These are phyloP conservation scores for Euphydryas editha DNA, from an alignment of 2,888 invertebrate genomes.

Conservation along the genomic window DNA sequence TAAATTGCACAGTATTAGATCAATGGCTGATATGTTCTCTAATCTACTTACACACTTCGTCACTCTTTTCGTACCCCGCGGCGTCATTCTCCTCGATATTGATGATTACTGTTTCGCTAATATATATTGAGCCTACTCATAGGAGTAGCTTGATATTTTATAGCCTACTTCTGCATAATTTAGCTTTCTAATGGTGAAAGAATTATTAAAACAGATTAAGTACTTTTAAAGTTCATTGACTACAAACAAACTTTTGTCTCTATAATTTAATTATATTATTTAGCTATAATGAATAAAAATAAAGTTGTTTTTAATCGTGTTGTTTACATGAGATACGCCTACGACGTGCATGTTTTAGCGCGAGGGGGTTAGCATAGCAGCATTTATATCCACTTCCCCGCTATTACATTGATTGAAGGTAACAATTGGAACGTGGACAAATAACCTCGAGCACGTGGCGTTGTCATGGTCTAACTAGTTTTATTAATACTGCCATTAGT, in stretches of 20 bases:
- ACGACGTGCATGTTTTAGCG: background rate
- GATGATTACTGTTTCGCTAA: background rate
- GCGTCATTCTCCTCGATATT: background rate
- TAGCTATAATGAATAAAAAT: too few species aligned
- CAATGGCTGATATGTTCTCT: background rate
- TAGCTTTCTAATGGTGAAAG: too few species aligned
- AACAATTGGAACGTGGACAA: conserved; percentile 49
- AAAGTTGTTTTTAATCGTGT: background rate
- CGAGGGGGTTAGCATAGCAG: conserved; percentile 21
- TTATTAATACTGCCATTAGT: conserved; percentile 42
- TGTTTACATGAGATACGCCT: background rate
- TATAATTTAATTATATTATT: too few species aligned
- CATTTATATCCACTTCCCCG: conserved; percentile 27
- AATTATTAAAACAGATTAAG: too few species aligned
- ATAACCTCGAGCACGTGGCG: conserved; percentile 50
- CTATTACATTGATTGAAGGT: conserved; percentile 40
- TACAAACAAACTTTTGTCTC: too few species aligned
- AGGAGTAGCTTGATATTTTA: too few species aligned
- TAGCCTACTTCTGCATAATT: too few species aligned
- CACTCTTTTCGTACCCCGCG: background rate
- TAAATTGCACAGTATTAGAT: background rate
- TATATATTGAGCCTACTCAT: too few species aligned
- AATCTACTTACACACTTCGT: background rate
- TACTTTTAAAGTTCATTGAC: too few species aligned
- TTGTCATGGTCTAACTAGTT: conserved; percentile 49